A percentile compares a stretch with the other conserved stretches of the same genome.
Conservation (phyloP, 2,888 invertebrate species). For the Heliconius sara region DNA sequence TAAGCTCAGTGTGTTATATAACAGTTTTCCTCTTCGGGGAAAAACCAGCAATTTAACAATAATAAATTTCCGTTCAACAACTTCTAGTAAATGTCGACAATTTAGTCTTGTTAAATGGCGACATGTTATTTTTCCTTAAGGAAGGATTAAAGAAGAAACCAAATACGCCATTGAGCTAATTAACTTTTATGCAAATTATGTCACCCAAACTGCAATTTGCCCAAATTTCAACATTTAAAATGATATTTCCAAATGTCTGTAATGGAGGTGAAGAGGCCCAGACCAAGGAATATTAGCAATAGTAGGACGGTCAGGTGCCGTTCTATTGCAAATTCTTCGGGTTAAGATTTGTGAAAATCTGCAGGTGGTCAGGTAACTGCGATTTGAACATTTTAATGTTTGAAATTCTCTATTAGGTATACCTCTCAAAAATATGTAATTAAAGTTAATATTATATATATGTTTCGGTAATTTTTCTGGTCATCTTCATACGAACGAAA, state of each 20-base stretch:
- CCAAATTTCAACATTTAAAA: not conserved
- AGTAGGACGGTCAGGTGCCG: no score
- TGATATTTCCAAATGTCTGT: not conserved
- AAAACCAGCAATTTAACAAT: slow-evolving; percentile 6
- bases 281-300: no score
- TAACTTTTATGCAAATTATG: not conserved
- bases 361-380: no score
- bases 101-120: slow-evolving; percentile 2
- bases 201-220: not conserved
- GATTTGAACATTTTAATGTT: no score
- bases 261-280: not conserved
- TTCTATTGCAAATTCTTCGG: no score
- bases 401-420: no score
- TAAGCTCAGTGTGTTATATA: not conserved
- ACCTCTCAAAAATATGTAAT: no score
- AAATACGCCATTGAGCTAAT: not conserved
- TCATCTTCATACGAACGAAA: no score
- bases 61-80: not conserved
- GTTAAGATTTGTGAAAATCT: no score
- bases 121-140: slow-evolving; percentile 12
- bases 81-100: not conserved
- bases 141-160: not conserved
- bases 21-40: slow-evolving; percentile 13
- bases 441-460: no score
- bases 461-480: no score